Base-by-base conservation (phyloP, 2,113 vertebrate species). In the Oncorhynchus keta region DNA sequence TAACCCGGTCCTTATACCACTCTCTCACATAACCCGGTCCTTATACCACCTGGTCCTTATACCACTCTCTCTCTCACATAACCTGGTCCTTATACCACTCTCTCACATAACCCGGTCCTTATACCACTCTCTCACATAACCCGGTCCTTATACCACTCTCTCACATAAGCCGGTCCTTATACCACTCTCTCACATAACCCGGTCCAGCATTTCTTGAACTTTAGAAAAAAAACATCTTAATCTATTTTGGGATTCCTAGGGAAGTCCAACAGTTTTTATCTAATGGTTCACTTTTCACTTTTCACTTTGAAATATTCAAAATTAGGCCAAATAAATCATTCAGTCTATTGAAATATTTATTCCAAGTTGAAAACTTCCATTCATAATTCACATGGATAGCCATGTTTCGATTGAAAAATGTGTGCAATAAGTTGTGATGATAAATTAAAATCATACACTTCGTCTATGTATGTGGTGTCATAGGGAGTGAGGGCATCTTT, bases 281-380 rank as follows among this genome's bases (percentile, higher is more conserved):
- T 78, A 68, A 73, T 73, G 67, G 64, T 59, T 68, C 68, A 3
- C 49, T 68, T 67, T 73, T 14, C 51, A 51, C 24, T 55, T 78
- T 67, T 14, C 73, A 66, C 62, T 45, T 57, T 73, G 49, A 73
- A 61, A 73, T 78, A 68, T 73, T 73, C 62, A 61, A 39, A 78
- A 51, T 59, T 76, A 76, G 49, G 28, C 68, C 55, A 76, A 76
- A 76, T 76, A 48, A 70, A 62, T 69, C 49, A 76, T 64, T 49
- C 22, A 39, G 22, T 24, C 61, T 65, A 22, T 70, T 76, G 8
- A 68, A 76, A 59, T 76, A 76, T 76, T 76, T 5, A 76, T 76
- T 39, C 30, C 16, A 62, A 48, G 5, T 26, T 26, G 22, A 1
- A 28, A 71, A 62, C 68, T 3, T 48, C 18, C 20, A 70, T 69